Conservation (phyloP, 2,888 invertebrate species). For the Tiliacea aurago region DNA sequence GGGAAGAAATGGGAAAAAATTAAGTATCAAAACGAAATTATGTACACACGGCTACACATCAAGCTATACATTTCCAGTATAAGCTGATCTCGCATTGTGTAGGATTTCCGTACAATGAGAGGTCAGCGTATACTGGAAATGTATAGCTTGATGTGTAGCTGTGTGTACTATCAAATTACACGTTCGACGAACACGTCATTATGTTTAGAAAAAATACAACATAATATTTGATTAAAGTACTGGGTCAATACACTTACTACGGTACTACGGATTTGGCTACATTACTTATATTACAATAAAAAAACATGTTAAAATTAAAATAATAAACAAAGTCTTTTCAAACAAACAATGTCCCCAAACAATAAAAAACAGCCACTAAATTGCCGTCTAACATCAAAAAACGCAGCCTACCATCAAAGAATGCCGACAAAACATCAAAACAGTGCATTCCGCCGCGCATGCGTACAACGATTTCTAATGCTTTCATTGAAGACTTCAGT, state of each 20-base stretch:
- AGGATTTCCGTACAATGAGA: too few species aligned
- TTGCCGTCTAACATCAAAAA: not conserved
- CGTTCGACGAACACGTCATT: not conserved
- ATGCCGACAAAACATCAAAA: not conserved
- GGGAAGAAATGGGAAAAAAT: too few species aligned
- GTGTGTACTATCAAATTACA: too few species aligned
- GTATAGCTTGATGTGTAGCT: too few species aligned
- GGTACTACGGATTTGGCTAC: not conserved
- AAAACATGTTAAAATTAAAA: not conserved
- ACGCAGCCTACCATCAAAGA: not conserved
- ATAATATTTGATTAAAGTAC: not conserved
- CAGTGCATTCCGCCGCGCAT: constrained; percentile 50
- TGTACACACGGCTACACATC: too few species aligned
- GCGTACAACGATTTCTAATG: constrained; percentile 37
- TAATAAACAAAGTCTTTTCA: not conserved
- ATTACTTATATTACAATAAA: not conserved
- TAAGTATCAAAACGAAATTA: too few species aligned
- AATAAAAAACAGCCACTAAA: not conserved
- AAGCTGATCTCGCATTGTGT: too few species aligned
- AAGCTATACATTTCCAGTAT: too few species aligned
- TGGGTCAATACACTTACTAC: not conserved
- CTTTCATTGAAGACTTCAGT: constrained; percentile 54
- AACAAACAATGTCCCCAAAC: not conserved
- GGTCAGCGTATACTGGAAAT: too few species aligned
- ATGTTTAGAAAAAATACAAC: not conserved